These are phyloP conservation scores for Haliclona indistincta DNA, from an alignment of 37 sponge, comb jelly and placozoan species.

Conservation along the genomic window DNA sequence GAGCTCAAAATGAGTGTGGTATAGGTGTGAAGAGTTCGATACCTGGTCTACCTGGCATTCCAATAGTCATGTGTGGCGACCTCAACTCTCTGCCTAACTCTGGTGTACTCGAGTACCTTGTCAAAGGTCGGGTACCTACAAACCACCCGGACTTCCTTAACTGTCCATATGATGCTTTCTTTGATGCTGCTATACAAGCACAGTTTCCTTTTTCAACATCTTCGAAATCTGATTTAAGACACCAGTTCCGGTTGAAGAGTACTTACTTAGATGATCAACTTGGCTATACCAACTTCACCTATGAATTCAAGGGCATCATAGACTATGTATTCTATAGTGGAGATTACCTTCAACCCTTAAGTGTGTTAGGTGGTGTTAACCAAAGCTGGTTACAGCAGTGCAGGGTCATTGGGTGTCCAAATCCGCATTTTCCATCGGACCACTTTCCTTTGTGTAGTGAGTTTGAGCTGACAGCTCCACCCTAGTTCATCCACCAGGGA, in stretches of 20 bases:
- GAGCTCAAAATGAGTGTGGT: constrained; percentile 60
- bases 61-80: constrained; percentile 88
- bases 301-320: constrained; percentile 94
- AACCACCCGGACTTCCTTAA: constrained; percentile 82
- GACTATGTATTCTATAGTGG: constrained; percentile 90
- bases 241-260: constrained; percentile 80
- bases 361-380: constrained; percentile 77
- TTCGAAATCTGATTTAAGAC: constrained; percentile 68
- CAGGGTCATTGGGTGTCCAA: constrained; percentile 91
- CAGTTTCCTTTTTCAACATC: constrained; percentile 21
- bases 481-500: no score
- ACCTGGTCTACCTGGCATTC: constrained; percentile 70
- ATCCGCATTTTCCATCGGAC: constrained; percentile 95
- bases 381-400: constrained; percentile 86
- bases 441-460: constrained; percentile 92
- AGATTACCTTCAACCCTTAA: constrained; percentile 68
- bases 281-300: constrained; percentile 90
- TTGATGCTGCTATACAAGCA: constrained; percentile 41
- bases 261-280: constrained; percentile 67
- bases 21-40: constrained; percentile 50
- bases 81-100: constrained; percentile 98
- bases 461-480: constrained; percentile 64
- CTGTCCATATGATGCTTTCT: constrained; percentile 82
- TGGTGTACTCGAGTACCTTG: constrained; percentile 87
- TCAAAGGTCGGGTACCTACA: constrained; percentile 63